Conservation (phyloP, 2,888 invertebrate species). For the Hypercompe scribonia region DNA sequence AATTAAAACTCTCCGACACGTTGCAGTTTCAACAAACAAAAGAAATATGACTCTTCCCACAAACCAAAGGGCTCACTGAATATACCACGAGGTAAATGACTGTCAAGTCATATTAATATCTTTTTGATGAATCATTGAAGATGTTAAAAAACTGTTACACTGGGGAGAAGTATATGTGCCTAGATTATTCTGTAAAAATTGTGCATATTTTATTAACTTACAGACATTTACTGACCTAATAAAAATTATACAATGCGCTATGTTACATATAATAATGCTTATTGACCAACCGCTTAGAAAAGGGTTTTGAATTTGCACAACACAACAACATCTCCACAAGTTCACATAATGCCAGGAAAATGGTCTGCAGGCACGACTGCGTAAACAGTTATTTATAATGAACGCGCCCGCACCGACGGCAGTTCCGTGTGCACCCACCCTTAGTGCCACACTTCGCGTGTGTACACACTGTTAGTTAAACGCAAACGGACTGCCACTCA, state of each 20-base stretch:
- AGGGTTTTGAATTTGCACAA: constrained; percentile 16
- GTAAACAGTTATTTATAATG: constrained; percentile 14
- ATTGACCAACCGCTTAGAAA: constrained; percentile 9
- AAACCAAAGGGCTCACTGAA: background rate
- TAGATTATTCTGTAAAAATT: too few species aligned
- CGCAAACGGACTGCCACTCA: constrained; percentile 60
- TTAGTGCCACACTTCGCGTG: constrained; percentile 53
- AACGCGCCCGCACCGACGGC: constrained; percentile 7
- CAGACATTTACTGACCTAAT: background rate
- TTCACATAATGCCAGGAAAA: constrained; percentile 17
- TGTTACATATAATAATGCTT: background rate
- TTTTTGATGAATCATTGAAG: background rate
- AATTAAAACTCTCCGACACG: background rate
- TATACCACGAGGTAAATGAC: background rate
- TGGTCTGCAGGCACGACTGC: constrained; percentile 14
- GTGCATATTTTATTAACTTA: background rate
- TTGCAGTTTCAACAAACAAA: background rate
- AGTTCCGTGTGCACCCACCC: constrained; percentile 19
- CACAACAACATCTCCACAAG: constrained; percentile 3
- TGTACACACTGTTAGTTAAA: constrained; percentile 54
- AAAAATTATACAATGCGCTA: background rate
- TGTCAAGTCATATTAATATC: background rate
- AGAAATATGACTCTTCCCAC: background rate
- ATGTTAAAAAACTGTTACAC: too few species aligned
- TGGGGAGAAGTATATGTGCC: too few species aligned